Evolutionary conservation across 1,140 invertebrate species (phyloP), one percentile per base, ranked within the genome.

Genomic region (Heliconius himera): DNA sequence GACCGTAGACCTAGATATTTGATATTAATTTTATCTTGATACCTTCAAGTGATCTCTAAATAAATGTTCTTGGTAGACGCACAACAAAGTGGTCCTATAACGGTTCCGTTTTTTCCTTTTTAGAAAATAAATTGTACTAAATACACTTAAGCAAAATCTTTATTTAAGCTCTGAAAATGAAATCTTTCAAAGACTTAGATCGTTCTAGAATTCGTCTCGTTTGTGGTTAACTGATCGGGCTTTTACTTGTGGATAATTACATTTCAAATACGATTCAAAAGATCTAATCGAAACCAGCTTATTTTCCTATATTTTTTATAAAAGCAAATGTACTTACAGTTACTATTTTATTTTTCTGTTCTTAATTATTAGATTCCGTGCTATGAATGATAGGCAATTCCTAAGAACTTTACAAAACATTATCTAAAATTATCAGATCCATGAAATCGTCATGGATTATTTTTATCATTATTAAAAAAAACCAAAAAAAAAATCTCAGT

Each of bases 241-340:
- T 76, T 70, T 76, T 41, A 76, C 38, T 76, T 70, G 26, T 49
- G 41, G 66, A 70, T 76, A 38, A 76, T 76, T 76, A 76, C 36
- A 76, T 66, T 66, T 66, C 26, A 66, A 66, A 29, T 66, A 66
- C 22, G 22, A 29, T 66, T 66, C 60, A 13, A 66, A 29, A 66
- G 60, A 66, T 29, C 60, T 66, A 66, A 29, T 66, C 60, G 60
- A 9, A 13, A 66, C 16, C 4, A 29, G 13, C n/a, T 13, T 66
- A 26, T 66, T 66, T 66, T 26, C 26, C 26, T 29, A 66, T 66
- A 26, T 29, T 22, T 26, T 29, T 66, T 29, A 26, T 18, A 66
- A 29, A 66, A 29, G n/a, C 3, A 66, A 66, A 13, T 29, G 0
- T 66, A 16, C 1, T 29, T 5, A 38, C 3, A 38, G 18, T 72